Conservation (phyloP, 2,888 invertebrate species). For the Rhingia rostrata region DNA sequence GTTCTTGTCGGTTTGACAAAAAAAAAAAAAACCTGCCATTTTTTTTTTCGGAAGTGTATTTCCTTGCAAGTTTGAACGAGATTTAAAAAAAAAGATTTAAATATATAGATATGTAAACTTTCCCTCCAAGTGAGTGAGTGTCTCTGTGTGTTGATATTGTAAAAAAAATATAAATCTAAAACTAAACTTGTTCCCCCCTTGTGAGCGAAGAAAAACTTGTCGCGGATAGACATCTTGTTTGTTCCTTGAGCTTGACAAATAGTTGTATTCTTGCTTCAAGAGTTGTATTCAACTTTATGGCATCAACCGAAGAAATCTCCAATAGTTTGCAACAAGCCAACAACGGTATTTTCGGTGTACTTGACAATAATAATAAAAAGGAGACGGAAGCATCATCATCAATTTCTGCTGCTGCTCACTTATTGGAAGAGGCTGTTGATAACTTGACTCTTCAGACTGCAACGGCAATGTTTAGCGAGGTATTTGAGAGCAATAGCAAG, state of each 20-base stretch:
- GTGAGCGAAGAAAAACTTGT: constrained; percentile 32
- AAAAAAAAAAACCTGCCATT: constrained; percentile 54
- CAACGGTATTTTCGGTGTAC: constrained; percentile 72
- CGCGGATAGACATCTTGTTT: constrained; percentile 19
- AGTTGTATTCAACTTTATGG: constrained; percentile 77
- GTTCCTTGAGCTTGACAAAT: constrained; percentile 22
- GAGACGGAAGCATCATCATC: constrained; percentile 42
- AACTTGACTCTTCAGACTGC: constrained; percentile 67
- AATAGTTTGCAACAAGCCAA: constrained; percentile 69
- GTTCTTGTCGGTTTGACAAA: constrained; percentile 42
- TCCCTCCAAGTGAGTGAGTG: constrained; percentile 70
- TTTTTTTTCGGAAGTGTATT: constrained; percentile 63
- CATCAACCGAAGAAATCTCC: constrained; percentile 77
- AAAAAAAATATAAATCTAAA: constrained; percentile 30
- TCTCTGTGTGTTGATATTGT: constrained; percentile 62
- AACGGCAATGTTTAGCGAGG: constrained; percentile 78
- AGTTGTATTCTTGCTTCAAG: constrained; percentile 31
- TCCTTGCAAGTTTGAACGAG: constrained; percentile 50
- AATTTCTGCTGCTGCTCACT: constrained; percentile 26
- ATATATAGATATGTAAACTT: constrained; percentile 43
- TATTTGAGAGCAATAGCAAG: constrained; percentile 78
- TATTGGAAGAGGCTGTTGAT: constrained; percentile 70
- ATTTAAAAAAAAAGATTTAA: constrained; percentile 52
- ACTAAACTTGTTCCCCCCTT: constrained; percentile 31
- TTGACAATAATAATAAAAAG: constrained; percentile 61